Percentiles rank a stretch among this genome's conserved stretches.
phyloP scores from a whole-genome alignment of 2,888 invertebrate genomes.

The Thyatira batis region DNA sequence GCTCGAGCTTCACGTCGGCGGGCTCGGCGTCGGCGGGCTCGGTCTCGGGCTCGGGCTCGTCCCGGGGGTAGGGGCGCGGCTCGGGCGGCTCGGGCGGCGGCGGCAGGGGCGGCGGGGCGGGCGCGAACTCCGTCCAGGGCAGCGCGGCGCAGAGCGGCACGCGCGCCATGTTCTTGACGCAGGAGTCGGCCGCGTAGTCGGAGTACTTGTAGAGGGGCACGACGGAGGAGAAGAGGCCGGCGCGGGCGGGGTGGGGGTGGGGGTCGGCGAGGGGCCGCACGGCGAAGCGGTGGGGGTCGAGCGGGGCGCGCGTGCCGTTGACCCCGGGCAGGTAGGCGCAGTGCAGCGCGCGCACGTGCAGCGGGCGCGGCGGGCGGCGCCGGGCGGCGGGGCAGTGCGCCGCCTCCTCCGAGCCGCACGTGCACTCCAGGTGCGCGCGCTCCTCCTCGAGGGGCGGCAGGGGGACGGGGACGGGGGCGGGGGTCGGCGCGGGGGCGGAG shows the following conservation, averaged over 20 bases:
- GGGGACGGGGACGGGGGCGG: constrained; percentile 21
- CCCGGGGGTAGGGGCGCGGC: constrained; percentile 57
- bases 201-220: constrained; percentile 75
- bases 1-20: constrained; percentile 18
- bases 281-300: constrained; percentile 62
- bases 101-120: constrained; percentile 60
- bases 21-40: constrained; percentile 18
- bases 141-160: constrained; percentile 60
- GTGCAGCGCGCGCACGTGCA: constrained; percentile 79
- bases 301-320: constrained; percentile 82
- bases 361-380: constrained; percentile 65
- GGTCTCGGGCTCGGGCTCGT: constrained; percentile 24
- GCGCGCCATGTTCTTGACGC: constrained; percentile 66
- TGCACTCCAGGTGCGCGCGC: constrained; percentile 54
- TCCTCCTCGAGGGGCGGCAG: constrained; percentile 58
- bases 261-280: constrained; percentile 57
- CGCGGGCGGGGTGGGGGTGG: constrained; percentile 45
- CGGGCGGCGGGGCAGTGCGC: constrained; percentile 64
- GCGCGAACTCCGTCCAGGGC: constrained; percentile 69
- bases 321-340: constrained; percentile 80
- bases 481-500: constrained; percentile 16
- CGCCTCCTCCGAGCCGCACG: constrained; percentile 47
- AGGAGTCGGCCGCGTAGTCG: constrained; percentile 75
- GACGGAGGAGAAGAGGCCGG: constrained; percentile 67
- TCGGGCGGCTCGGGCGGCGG: constrained; percentile 64